A percentile compares a stretch with the other conserved stretches of the same genome.
Conservation (phyloP, 2,113 vertebrate genomes). For the Ailuropoda melanoleuca region DNA sequence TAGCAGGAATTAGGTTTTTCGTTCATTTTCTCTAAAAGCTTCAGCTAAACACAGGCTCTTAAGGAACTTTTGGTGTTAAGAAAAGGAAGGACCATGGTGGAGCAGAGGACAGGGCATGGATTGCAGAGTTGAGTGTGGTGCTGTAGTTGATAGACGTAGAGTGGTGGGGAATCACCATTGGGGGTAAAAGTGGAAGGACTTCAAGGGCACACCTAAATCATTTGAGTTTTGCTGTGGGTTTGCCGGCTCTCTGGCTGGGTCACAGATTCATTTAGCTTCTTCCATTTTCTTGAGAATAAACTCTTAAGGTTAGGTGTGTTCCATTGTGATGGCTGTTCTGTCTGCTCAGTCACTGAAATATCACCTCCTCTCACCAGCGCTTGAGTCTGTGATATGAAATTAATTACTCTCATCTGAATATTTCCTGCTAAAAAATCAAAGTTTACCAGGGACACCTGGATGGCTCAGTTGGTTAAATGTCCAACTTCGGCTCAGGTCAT, state of each 20-base stretch:
- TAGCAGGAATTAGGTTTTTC: not conserved
- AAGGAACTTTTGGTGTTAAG: not conserved
- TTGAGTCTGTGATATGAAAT: not conserved
- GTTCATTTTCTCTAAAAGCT: not conserved
- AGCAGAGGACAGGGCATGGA: not conserved
- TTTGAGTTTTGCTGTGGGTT: not conserved
- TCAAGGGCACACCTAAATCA: not conserved
- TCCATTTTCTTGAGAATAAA: not conserved
- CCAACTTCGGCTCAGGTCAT: not conserved
- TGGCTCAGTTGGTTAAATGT: not conserved
- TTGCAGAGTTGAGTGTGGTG: not conserved
- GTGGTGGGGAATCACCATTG: not conserved
- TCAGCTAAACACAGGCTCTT: not conserved
- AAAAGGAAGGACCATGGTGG: not conserved
- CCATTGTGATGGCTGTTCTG: not conserved
- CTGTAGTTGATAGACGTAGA: not conserved
- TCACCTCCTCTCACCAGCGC: not conserved
- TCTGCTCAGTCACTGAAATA: slow-evolving; percentile 5
- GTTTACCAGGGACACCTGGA: not conserved
- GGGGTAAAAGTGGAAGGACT: not conserved
- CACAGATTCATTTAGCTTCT: not conserved
- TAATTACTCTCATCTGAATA: slow-evolving; percentile 15
- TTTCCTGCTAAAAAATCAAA: slow-evolving; percentile 30
- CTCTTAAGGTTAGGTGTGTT: not conserved
- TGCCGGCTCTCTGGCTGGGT: not conserved